Evolutionary conservation across 2,888 invertebrate species (phyloP).

Genomic region (Nomada fucata): DNA sequence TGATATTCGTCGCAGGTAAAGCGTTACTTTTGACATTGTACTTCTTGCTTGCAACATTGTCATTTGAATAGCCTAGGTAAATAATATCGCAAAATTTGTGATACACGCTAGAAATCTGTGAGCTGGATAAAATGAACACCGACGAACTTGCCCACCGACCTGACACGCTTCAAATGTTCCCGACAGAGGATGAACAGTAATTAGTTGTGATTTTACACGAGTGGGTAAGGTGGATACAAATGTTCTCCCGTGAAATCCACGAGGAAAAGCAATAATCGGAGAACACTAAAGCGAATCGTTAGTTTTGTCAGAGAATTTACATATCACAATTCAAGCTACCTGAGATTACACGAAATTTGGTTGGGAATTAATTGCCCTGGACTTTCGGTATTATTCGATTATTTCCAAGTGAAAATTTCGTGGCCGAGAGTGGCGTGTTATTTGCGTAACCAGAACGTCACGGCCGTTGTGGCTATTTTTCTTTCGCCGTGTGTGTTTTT

Average conservation of each 20-base stretch:
- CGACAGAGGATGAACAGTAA: constrained; percentile 35
- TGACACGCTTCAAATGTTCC: constrained; percentile 27
- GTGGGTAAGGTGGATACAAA: constrained; percentile 17
- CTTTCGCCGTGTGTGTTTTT: no score
- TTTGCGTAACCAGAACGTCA: constrained; percentile 8
- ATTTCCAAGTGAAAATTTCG: constrained; percentile 49
- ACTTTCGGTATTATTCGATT: constrained; percentile 47
- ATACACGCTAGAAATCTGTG: no score
- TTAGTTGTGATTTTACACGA: constrained; percentile 34
- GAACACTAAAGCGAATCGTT: constrained; percentile 60
- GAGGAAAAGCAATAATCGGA: constrained; percentile 55
- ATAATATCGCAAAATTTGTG: background rate
- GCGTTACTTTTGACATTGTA: constrained; percentile 4
- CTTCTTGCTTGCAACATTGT: background rate
- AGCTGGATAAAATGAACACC: background rate
- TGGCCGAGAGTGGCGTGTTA: constrained; percentile 25
- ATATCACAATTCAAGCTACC: constrained; percentile 64
- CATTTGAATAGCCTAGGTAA: background rate
- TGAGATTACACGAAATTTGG: constrained; percentile 64
- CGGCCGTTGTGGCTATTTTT: background rate
- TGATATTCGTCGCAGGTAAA: constrained; percentile 2
- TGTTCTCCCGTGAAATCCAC: constrained; percentile 46
- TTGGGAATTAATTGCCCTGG: constrained; percentile 59
- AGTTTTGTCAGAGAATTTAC: constrained; percentile 67
- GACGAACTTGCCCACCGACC: background rate